A percentile compares a stretch with the other conserved stretches of the same genome.
Conservation (phyloP, 2,113 vertebrate genomes). For the Rhinichthys klamathensis region DNA sequence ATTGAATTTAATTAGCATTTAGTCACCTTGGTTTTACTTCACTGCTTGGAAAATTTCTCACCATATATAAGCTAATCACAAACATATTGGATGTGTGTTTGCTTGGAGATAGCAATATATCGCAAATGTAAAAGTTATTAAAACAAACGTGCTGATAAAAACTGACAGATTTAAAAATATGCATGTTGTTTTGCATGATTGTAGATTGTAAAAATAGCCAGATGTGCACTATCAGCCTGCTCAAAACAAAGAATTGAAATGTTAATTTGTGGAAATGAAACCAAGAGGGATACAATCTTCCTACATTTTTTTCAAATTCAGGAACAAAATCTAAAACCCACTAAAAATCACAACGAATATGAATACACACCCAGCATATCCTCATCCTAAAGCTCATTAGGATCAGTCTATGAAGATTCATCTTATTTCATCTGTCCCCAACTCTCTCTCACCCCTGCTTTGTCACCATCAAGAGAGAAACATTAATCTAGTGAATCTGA, state of each 20-base stretch:
- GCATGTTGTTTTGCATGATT: neutral
- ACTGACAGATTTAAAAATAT: neutral
- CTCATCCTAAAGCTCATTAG: constrained; percentile 16
- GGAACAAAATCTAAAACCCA: neutral
- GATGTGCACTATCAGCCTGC: neutral
- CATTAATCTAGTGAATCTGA: constrained; percentile 47
- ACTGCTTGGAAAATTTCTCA: neutral
- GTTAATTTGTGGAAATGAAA: neutral
- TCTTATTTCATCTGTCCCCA: constrained; percentile 4
- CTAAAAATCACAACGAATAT: neutral
- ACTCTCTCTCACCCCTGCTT: constrained; percentile 17
- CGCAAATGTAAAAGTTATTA: neutral
- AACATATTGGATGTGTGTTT: too few species aligned
- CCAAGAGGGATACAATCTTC: neutral
- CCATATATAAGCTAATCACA: neutral
- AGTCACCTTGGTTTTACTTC: neutral
- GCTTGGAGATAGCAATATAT: neutral
- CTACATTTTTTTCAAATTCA: neutral
- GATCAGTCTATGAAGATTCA: constrained; percentile 1
- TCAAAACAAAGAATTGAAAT: neutral
- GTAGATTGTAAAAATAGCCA: neutral
- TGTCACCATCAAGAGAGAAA: constrained; percentile 16
- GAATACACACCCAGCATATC: neutral
- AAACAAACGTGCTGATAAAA: neutral
- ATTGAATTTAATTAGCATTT: constrained; percentile 3